Conservation (phyloP, 2,888 invertebrate species). For the Acronicta aceris region DNA sequence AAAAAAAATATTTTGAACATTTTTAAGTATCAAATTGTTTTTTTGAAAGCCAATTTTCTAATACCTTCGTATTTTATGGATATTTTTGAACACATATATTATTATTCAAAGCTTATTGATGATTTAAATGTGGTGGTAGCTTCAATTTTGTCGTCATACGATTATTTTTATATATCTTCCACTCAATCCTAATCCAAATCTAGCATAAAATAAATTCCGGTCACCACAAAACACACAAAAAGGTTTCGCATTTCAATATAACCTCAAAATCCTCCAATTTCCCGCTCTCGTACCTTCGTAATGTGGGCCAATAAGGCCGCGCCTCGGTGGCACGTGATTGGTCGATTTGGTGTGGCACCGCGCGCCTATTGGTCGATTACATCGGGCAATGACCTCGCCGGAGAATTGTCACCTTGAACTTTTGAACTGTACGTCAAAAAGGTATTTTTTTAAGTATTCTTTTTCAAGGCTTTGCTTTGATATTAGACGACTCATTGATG, state of each 20-base stretch:
- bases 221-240: slow-evolving; percentile 31
- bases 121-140: too few relatives aligned
- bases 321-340: slow-evolving; percentile 58
- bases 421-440: slow-evolving; percentile 53
- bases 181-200: slow-evolving; percentile 9
- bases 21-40: too few relatives aligned
- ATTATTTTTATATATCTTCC: slow-evolving; percentile 10
- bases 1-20: not conserved
- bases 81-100: too few relatives aligned
- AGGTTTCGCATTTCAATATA: slow-evolving; percentile 51
- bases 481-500: slow-evolving; percentile 13
- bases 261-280: slow-evolving; percentile 53
- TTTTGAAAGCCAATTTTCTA: too few relatives aligned
- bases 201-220: slow-evolving; percentile 14
- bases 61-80: too few relatives aligned
- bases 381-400: slow-evolving; percentile 63
- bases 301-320: slow-evolving; percentile 56
- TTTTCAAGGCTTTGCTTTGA: slow-evolving; percentile 15
- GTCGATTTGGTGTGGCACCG: slow-evolving; percentile 55
- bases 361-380: slow-evolving; percentile 62
- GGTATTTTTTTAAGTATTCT: slow-evolving; percentile 39
- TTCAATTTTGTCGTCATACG: slow-evolving; percentile 1
- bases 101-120: too few relatives aligned
- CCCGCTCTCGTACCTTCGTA: slow-evolving; percentile 52
- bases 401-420: slow-evolving; percentile 67